Evolutionary conservation across 2,888 invertebrate genomes (phyloP).

Genomic region (Dasypogon diadema): DNA sequence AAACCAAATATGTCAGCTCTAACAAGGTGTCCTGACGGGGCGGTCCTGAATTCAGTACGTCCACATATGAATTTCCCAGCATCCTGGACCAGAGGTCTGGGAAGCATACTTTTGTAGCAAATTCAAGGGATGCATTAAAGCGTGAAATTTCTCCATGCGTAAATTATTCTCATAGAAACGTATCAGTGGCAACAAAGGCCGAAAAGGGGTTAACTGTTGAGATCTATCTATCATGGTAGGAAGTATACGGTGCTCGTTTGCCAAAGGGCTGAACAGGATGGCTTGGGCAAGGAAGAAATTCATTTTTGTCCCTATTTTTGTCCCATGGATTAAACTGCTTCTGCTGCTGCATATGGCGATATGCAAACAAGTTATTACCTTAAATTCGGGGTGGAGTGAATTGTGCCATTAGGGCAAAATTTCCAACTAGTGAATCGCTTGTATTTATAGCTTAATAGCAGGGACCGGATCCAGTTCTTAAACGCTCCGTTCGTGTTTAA

Average conservation of each 20-base stretch:
- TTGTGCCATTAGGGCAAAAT: background rate
- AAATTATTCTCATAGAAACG: conserved; percentile 54
- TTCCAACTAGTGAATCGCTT: background rate
- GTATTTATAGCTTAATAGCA: conserved; percentile 25
- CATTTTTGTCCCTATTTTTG: conserved; percentile 21
- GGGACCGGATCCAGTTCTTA: background rate
- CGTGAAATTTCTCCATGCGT: conserved; percentile 54
- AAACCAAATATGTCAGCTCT: conserved; percentile 51
- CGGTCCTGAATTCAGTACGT: background rate
- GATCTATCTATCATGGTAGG: conserved; percentile 20
- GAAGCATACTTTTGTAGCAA: conserved; percentile 21
- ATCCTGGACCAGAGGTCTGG: background rate
- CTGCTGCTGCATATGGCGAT: conserved; percentile 53
- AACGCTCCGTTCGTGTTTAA: background rate
- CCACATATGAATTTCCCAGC: background rate
- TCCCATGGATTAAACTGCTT: conserved; percentile 17
- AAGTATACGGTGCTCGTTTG: conserved; percentile 18
- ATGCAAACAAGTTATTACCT: conserved; percentile 54
- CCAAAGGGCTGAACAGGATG: background rate
- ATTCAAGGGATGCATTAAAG: conserved; percentile 52
- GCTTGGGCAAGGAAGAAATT: background rate
- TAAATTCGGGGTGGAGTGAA: background rate
- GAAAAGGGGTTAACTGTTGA: conserved; percentile 24
- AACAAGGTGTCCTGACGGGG: conserved; percentile 51
- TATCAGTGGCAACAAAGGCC: conserved; percentile 52